Evolutionary conservation across 2,113 vertebrate genomes (phyloP), one percentile per base, ranked within the genome.

Genomic region (Pteruthius melanotis): DNA sequence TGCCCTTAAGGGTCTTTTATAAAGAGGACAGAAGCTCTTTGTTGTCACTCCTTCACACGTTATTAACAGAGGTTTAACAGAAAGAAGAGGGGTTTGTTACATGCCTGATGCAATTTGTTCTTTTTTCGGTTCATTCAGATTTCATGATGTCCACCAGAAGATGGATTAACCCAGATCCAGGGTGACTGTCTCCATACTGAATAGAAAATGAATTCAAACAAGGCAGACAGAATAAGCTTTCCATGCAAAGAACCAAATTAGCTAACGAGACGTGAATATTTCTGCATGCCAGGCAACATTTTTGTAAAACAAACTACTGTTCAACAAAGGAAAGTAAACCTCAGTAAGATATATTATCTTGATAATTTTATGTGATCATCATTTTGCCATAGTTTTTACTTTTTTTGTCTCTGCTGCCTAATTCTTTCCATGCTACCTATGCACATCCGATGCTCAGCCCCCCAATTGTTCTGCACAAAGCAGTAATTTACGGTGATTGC

Each of bases 11-110:
- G 94, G 93, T 90, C 94, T 93, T 96, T 95, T 83, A 68, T 84
- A 65, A 66, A 52, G 87, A 91, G 96, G 96, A 98, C 97, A 97
- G 94, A 95, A 93, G 84, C 7, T 66, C 97, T 98, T 98, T 98
- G 97, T 98, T 95, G 66, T 71, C 91, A 92, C 85, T 91, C 89
- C 76, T 96, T 98, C 97, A 97, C 87, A 95, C 56, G 3, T 94
- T 97, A 97, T 94, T 97, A 97, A 96, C 83, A 93, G 95, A 95
- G 63, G 76, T 93, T 97, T 96, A 90, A 90, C 80, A 82, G 89
- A 96, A 93, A 97, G 79, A 95, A 95, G 94, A 85, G 69, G 59
- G 63, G 86, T 64, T 96, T 83, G 69, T 97, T 97, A 89, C 87
- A 93, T 91, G 88, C 78, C 74, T 4, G 6, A 47, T 94, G 91